Evolutionary conservation across 30 jellyfish, hydroid and myxozoan genomes (phyloP).

Genomic region (Clytia hemisphaerica): DNA sequence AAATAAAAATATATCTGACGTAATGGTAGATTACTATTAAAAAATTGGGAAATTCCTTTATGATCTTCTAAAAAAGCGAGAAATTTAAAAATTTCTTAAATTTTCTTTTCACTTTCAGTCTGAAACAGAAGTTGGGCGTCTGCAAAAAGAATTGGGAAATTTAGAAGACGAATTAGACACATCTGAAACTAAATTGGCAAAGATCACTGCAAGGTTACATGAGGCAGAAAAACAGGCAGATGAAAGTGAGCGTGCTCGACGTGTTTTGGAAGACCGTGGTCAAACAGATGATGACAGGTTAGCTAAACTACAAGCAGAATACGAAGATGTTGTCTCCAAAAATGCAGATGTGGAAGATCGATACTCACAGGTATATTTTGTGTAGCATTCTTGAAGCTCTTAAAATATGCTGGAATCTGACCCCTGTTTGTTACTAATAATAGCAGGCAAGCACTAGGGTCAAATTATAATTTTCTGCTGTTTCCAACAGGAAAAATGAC

Average conservation of each 20-base stretch:
- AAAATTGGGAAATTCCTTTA: too few relatives aligned
- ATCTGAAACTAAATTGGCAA: constrained; percentile 62
- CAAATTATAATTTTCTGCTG: too few relatives aligned
- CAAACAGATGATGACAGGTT: constrained; percentile 76
- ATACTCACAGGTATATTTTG: constrained; percentile 53
- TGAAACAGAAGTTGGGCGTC: constrained; percentile 80
- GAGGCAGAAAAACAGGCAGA: constrained; percentile 95
- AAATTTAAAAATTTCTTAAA: too few relatives aligned
- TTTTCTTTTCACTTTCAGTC: too few relatives aligned
- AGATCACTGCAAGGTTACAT: constrained; percentile 44
- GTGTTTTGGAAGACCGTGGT: constrained; percentile 81
- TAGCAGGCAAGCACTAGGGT: too few relatives aligned
- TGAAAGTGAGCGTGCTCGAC: constrained; percentile 91
- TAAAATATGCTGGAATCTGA: too few relatives aligned
- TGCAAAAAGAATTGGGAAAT: constrained; percentile 51
- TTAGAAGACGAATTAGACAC: constrained; percentile 83
- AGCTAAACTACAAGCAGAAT: constrained; percentile 69
- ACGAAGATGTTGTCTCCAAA: constrained; percentile 51
- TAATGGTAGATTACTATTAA: too few relatives aligned
- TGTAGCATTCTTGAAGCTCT: too few relatives aligned
- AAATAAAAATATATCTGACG: too few relatives aligned
- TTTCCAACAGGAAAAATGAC: too few relatives aligned
- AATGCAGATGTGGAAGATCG: constrained; percentile 64
- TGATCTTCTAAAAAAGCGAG: too few relatives aligned
- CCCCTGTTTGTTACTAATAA: too few relatives aligned